Conservation (phyloP, 2,888 invertebrate species). For the Norana najaformis region DNA sequence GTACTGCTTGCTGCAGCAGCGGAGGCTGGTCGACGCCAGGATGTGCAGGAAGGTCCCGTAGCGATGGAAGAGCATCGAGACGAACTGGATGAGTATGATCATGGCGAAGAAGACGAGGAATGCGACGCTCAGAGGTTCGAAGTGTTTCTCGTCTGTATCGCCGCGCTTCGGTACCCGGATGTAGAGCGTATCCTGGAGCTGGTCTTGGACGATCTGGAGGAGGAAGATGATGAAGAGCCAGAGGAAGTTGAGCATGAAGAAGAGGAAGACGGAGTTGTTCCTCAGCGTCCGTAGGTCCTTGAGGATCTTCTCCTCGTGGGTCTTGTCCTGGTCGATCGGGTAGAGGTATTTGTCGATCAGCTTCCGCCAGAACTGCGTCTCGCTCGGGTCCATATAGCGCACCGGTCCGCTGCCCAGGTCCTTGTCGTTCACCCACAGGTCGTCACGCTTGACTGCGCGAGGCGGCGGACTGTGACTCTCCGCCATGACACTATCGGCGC, state of each 20-base stretch:
- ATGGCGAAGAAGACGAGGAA: slow-evolving; percentile 97
- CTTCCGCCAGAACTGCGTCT: slow-evolving; percentile 88
- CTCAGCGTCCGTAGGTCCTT: slow-evolving; percentile 52
- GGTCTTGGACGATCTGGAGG: slow-evolving; percentile 71
- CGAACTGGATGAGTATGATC: slow-evolving; percentile 84
- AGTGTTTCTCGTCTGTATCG: slow-evolving; percentile 47
- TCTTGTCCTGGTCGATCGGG: slow-evolving; percentile 89
- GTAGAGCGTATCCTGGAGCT: slow-evolving; percentile 52
- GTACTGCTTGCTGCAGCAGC: slow-evolving; percentile 49
- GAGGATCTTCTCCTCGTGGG: slow-evolving; percentile 59
- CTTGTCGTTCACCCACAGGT: slow-evolving; percentile 52
- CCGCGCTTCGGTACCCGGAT: slow-evolving; percentile 51
- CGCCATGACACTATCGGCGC: not conserved
- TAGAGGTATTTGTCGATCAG: slow-evolving; percentile 86
- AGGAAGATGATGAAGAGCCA: slow-evolving; percentile 98
- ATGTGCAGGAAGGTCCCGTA: slow-evolving; percentile 96
- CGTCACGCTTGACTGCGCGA: slow-evolving; percentile 44
- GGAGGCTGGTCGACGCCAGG: slow-evolving; percentile 77
- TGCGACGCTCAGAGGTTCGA: slow-evolving; percentile 74
- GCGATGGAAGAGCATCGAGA: slow-evolving; percentile 76
- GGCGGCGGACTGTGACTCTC: not conserved
- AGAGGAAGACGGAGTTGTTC: slow-evolving; percentile 64
- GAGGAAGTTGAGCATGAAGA: slow-evolving; percentile 98
- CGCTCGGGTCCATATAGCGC: slow-evolving; percentile 79
- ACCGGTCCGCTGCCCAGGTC: slow-evolving; percentile 70